Evolutionary conservation across 2,113 vertebrate species (phyloP).

Genomic region (Calidris pugnax): DNA sequence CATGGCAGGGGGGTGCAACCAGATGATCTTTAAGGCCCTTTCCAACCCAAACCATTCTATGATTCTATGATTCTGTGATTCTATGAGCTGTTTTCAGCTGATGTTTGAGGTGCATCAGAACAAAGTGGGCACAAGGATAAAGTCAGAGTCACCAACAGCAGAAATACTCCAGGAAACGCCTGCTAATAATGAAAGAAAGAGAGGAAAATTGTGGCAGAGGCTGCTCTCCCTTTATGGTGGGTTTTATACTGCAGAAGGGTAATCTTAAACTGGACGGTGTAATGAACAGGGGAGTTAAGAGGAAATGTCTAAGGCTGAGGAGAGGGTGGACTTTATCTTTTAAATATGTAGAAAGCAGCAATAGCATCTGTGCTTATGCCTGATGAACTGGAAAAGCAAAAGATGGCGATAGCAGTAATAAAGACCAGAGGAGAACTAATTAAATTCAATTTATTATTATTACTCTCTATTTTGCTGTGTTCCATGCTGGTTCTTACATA

Average conservation of each 20-base stretch:
- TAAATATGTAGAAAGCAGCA: neutral
- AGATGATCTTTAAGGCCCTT: no score
- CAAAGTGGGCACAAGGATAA: neutral
- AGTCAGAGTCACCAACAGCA: neutral
- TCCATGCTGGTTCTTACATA: neutral
- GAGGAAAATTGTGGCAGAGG: neutral
- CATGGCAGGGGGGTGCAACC: no score
- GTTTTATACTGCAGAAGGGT: neutral
- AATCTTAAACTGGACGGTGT: neutral
- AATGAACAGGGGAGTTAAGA: neutral
- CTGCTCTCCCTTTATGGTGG: neutral
- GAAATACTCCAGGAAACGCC: neutral
- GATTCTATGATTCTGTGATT: no score
- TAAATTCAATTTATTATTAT: slow-evolving; percentile 55
- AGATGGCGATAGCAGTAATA: neutral
- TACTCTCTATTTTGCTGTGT: neutral
- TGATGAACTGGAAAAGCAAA: slow-evolving; percentile 28
- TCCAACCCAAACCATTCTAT: no score
- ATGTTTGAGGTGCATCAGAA: slow-evolving; percentile 14
- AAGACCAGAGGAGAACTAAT: slow-evolving; percentile 29
- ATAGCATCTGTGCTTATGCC: neutral
- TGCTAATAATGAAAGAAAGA: neutral
- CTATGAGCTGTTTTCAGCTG: neutral
- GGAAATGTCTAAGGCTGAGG: neutral
- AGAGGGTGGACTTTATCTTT: neutral